Evolutionary conservation across 2,888 invertebrate species (phyloP), one percentile per base, ranked within the genome.

Genomic region (Nemotelus nigrinus): DNA sequence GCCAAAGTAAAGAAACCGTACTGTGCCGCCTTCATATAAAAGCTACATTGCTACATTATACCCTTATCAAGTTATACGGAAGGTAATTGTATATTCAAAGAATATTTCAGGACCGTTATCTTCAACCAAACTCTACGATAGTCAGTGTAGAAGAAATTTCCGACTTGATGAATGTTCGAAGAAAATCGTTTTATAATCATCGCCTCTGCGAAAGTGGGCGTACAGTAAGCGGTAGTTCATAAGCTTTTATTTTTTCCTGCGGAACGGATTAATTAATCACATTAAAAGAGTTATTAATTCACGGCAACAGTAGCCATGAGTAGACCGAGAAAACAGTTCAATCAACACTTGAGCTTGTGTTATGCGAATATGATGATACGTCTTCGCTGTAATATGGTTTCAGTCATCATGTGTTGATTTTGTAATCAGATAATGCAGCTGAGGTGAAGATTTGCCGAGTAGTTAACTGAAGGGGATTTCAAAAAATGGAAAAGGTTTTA

Each of bases 381-480:
- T 55, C 55, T 70, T 41, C 25, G 53, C 25, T 53, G 39, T 10
- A 43, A 39, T 53, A 39, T 41, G 39, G 8, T 47, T 45, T 53
- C 43, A 8, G n/a, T 53, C 55, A 7, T 55, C 41, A 41, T 5
- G 50, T 70, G 55, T 70, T 70, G 67, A 68, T 70, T 53, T 70
- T 48, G 70, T 50, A 68, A 68, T 70, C 55, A 70, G 70, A 70
- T 70, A 70, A 70, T 70, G 55, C 55, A 45, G 7, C 25, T 25
- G 25, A 25, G 10, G 25, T n/a, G 25, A 58, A 58, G 7, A 25
- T 25, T 5, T 25, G 25, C 4, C 4, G 4, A 58, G 25, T 10
- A 10, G 25, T 58, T 5, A 25, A 25, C 5, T 5, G 25, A 58
- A 58, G 5, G 25, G 25, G 10, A 58, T 10, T 58, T 5, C 10